phyloP scores from a whole-genome alignment of 2,888 invertebrate genomes.

The Eristalinus aeneus region DNA sequence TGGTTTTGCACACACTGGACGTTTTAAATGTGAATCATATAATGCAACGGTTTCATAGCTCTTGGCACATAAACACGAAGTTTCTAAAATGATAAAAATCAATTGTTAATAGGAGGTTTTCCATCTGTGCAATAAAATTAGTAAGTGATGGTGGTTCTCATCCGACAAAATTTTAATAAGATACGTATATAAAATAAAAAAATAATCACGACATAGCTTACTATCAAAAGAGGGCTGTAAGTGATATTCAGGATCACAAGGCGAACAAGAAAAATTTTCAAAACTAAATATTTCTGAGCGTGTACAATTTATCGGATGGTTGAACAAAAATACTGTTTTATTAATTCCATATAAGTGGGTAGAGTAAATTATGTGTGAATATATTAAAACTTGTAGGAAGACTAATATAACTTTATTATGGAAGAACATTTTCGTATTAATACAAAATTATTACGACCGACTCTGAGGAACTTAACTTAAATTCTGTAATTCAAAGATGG shows the following conservation, averaged over 20 bases:
- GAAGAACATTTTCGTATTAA: slow-evolving; percentile 40
- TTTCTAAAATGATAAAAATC: slow-evolving; percentile 76
- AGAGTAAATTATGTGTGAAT: not conserved
- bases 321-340: slow-evolving; percentile 45
- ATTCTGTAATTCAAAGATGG: not conserved
- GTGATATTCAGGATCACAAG: slow-evolving; percentile 77
- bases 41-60: slow-evolving; percentile 70
- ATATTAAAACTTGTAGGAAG: slow-evolving; percentile 36
- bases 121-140: too few species aligned
- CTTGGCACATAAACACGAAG: slow-evolving; percentile 81
- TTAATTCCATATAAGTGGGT: slow-evolving; percentile 7
- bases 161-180: not conserved
- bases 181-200: not conserved
- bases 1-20: slow-evolving; percentile 75
- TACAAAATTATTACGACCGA: not conserved
- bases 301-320: slow-evolving; percentile 77
- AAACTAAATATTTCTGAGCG: slow-evolving; percentile 81
- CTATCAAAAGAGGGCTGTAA: slow-evolving; percentile 74
- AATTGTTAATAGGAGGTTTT: not conserved
- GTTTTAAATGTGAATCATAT: slow-evolving; percentile 75
- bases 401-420: slow-evolving; percentile 17
- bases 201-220: slow-evolving; percentile 67
- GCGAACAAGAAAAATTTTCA: slow-evolving; percentile 81
- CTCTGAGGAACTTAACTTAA: not conserved
- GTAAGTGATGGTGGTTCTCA: not conserved